A percentile compares a stretch with the other conserved stretches of the same genome.
These are phyloP conservation scores for Zygothrica quintamaculata DNA, from an alignment of 2,888 invertebrate species.

Conservation along the genomic window DNA sequence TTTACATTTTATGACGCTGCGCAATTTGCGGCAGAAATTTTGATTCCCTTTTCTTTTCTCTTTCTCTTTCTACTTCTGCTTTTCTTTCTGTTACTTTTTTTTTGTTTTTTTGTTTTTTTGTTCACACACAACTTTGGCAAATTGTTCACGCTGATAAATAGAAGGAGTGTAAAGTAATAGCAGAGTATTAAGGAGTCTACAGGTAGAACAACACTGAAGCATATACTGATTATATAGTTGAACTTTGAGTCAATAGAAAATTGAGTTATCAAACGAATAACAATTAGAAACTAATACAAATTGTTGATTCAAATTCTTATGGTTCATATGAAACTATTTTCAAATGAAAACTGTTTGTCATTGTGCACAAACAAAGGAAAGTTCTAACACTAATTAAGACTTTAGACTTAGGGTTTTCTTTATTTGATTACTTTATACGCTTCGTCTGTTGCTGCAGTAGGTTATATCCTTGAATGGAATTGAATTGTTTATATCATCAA, in stretches of 20 bases:
- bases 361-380: no score
- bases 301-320: no score
- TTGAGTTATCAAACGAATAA: no score
- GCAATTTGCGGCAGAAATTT: conserved; percentile 65
- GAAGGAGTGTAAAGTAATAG: no score
- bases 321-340: no score
- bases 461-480: conserved; percentile 11
- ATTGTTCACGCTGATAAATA: no score
- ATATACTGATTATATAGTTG: no score
- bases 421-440: not conserved
- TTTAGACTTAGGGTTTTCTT: not conserved
- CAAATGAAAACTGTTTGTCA: no score
- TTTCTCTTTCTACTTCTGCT: no score
- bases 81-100: conserved; percentile 1
- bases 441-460: not conserved
- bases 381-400: not conserved
- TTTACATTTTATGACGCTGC: conserved; percentile 80
- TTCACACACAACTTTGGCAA: conserved; percentile 1
- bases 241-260: no score
- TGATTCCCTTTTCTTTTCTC: not conserved
- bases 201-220: conserved; percentile 35
- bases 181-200: not conserved
- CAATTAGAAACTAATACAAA: no score
- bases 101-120: no score
- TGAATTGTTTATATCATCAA: conserved; percentile 47